phyloP scores from a whole-genome alignment of 1,140 invertebrate genomes.

The Eurosta solidaginis region DNA sequence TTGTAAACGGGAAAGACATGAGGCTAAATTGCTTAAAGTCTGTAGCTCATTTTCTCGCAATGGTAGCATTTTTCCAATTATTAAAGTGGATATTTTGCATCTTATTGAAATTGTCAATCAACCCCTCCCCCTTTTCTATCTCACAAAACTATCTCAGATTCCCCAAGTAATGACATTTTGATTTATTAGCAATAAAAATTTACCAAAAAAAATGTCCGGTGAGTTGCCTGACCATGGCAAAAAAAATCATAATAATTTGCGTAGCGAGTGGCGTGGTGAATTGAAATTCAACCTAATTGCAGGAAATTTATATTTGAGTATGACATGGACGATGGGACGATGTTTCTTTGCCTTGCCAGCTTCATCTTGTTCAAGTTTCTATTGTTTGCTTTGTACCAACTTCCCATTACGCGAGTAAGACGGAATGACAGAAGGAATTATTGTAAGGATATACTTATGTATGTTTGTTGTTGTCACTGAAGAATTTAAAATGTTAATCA shows the following conservation, averaged over 20 bases:
- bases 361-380: conserved; percentile 16
- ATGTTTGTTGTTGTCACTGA: conserved; percentile 21
- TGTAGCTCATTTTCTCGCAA: too few species aligned
- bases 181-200: not conserved
- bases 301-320: conserved; percentile 32
- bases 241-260: not conserved
- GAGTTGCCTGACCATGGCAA: not conserved
- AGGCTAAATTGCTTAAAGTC: too few species aligned
- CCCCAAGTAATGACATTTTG: not conserved
- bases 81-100: too few species aligned
- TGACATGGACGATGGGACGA: not conserved
- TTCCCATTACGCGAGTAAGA: not conserved
- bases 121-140: too few species aligned
- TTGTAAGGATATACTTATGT: not conserved
- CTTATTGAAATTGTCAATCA: too few species aligned
- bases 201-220: not conserved
- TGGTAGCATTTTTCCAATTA: too few species aligned
- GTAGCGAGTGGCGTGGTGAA: conserved; percentile 30
- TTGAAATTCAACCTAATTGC: conserved; percentile 39
- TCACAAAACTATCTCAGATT: too few species aligned
- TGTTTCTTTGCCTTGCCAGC: not conserved
- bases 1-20: too few species aligned
- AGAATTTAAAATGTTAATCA: conserved; percentile 32
- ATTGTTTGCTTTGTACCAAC: conserved; percentile 3
- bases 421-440: not conserved